A percentile compares a stretch with the other conserved stretches of the same genome.
phyloP scores from a whole-genome alignment of 2,113 vertebrate species.

The Bothrops jararaca region DNA sequence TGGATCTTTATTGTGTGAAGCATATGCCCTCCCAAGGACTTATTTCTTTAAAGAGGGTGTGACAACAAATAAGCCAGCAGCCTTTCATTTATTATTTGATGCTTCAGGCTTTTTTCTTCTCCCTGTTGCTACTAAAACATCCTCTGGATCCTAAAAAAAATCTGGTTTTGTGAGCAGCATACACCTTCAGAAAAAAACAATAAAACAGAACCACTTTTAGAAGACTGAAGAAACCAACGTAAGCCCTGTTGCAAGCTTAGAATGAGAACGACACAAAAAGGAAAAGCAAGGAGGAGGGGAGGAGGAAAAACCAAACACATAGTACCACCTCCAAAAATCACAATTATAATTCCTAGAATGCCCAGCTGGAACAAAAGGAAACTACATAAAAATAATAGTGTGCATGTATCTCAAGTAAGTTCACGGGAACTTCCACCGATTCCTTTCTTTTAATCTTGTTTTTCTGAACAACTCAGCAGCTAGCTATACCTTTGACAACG shows the following conservation, averaged over 20 bases:
- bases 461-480: neutral
- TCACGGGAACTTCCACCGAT: neutral
- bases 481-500: neutral
- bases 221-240: neutral
- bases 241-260: neutral
- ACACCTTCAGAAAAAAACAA: neutral
- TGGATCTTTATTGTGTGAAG: neutral
- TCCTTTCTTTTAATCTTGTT: neutral
- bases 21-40: neutral
- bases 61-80: neutral
- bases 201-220: neutral
- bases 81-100: neutral
- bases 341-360: neutral
- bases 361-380: too few species aligned
- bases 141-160: neutral
- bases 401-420: neutral
- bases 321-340: neutral
- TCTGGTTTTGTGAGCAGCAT: neutral
- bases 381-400: neutral
- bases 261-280: neutral
- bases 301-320: neutral
- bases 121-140: neutral
- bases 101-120: rapidly evolving
- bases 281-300: neutral
- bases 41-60: neutral